Evolutionary conservation across 1,140 invertebrate genomes (phyloP), one percentile per base, ranked within the genome.

Genomic region (Medauroidea extradentata): DNA sequence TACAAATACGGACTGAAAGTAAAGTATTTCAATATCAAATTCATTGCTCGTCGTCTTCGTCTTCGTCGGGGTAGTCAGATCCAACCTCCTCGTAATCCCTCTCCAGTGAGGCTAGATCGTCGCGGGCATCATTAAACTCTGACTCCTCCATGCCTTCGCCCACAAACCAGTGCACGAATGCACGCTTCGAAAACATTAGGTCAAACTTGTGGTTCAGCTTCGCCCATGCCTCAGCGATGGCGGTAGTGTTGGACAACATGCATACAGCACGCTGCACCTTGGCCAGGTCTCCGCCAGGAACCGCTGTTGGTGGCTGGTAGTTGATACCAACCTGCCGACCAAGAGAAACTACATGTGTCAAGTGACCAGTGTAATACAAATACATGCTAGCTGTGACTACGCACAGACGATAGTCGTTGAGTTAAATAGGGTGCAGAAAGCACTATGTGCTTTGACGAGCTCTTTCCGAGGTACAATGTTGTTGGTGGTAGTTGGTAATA

Each of bases 131-230:
- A 11, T 79, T 60, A 63, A 86, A 85, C 68, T 86, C 84, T 5
- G 78, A 80, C 73, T 91, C 88, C 72, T 91, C 89, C 81, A 91
- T 83, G 53, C 89, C 88, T 80, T 90, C 89, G 4, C 86, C 86
- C 8, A 91, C 76, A 67, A 85, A 90, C 75, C 88, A 89, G 73
- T 90, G 88, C 9, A 90, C 81, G 69, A 90, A 91, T 2, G 87
- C 86, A 43, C 85, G 73, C 71, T 88, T 89, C 18, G 79, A 73
- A 63, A 83, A 88, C 86, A 90, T 87, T n/a, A 87, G 62, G 53
- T 85, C 82, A 69, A 86, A 90, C 66, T 91, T 91, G 59, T 81
- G 79, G 57, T 81, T 77, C 1, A 91, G 68, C 46, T 81, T 78
- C 34, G 80, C 76, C 89, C 88, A 91, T 9, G 85, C 83, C 27